These are phyloP conservation scores for Dipodomys spectabilis DNA, from an alignment of 2,113 vertebrate genomes.

Conservation along the genomic window DNA sequence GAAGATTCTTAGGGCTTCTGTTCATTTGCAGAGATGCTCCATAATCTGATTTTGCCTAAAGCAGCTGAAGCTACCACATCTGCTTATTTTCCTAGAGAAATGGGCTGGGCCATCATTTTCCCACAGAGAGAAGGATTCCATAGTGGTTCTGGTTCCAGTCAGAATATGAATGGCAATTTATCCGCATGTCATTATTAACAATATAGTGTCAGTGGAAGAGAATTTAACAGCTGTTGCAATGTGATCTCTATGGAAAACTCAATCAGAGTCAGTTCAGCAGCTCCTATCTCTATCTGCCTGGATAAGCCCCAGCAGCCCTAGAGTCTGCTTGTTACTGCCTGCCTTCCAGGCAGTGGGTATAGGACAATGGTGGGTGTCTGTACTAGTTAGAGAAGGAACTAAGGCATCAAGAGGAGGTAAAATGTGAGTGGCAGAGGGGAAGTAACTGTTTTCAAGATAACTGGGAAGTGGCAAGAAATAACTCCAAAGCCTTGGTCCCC, in stretches of 20 bases:
- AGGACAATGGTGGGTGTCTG: background rate
- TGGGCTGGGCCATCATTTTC: background rate
- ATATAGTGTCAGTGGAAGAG: background rate
- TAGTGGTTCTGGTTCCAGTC: background rate
- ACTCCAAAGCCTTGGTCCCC: background rate
- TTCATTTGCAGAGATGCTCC: constrained; percentile 8
- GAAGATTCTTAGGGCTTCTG: background rate
- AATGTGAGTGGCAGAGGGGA: constrained; percentile 11
- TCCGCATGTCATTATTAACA: background rate
- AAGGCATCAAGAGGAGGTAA: background rate
- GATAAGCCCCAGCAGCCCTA: background rate
- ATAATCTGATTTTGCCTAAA: background rate
- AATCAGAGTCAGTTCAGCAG: background rate
- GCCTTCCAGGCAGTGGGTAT: background rate
- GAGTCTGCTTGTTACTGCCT: background rate
- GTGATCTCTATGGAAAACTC: background rate
- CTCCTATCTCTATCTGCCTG: background rate
- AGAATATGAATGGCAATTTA: background rate
- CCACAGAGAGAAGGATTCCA: background rate
- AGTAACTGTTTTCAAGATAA: constrained; percentile 8
- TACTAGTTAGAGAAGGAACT: background rate
- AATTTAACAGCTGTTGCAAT: background rate
- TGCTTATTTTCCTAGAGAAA: background rate
- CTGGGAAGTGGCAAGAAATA: constrained; percentile 25
- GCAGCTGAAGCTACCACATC: background rate